These are phyloP conservation scores for Magallana angulata DNA, from an alignment of 1,140 invertebrate species.

Conservation along the genomic window DNA sequence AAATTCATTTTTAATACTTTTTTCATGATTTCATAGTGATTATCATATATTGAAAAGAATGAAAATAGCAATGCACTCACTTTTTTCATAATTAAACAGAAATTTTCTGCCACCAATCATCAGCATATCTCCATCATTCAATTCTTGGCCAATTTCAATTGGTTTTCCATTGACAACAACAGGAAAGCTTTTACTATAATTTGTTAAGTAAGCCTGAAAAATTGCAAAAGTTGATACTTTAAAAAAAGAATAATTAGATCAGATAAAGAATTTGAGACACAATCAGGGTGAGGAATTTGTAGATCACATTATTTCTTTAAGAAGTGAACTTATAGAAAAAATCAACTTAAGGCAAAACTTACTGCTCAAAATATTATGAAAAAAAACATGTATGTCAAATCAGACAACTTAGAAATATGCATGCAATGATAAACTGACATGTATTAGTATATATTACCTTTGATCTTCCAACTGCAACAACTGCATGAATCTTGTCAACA, in stretches of 20 bases:
- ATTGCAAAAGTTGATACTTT: neutral
- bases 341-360: neutral
- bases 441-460: neutral
- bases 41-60: neutral
- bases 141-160: slow-evolving; percentile 15
- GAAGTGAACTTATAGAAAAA: neutral
- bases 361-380: neutral
- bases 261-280: neutral
- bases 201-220: slow-evolving; percentile 11
- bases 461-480: slow-evolving; percentile 5
- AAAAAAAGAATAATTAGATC: slow-evolving; percentile 5
- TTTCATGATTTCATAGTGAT: neutral
- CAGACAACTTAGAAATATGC: neutral
- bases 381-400: neutral
- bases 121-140: slow-evolving; percentile 15
- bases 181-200: slow-evolving; percentile 16
- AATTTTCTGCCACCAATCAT: slow-evolving; percentile 8
- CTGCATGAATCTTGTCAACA: slow-evolving; percentile 9
- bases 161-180: neutral
- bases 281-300: neutral
- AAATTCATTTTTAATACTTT: neutral
- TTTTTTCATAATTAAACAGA: slow-evolving; percentile 12
- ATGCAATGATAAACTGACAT: slow-evolving; percentile 4
- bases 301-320: too few species aligned
- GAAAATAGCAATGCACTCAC: slow-evolving; percentile 1